Conservation (phyloP, 1,140 invertebrate species). For the Ephestia elutella region DNA sequence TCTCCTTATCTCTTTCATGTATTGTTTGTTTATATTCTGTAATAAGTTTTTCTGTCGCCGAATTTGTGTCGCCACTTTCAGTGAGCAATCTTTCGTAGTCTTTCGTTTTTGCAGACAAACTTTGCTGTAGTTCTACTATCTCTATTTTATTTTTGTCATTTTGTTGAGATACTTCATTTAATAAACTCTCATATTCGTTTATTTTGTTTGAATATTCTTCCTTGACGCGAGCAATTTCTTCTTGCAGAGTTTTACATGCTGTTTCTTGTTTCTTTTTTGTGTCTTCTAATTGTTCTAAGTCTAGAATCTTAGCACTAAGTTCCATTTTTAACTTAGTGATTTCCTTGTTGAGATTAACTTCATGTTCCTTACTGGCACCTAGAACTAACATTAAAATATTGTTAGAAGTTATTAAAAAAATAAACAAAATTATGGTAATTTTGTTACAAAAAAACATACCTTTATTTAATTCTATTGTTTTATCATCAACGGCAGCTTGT, state of each 20-base stretch:
- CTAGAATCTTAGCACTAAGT: conserved; percentile 72
- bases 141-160: conserved; percentile 61
- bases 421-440: neutral
- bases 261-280: conserved; percentile 71
- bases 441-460: conserved; percentile 28
- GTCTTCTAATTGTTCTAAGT: conserved; percentile 68
- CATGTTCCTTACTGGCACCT: conserved; percentile 64
- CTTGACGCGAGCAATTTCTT: conserved; percentile 56
- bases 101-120: conserved; percentile 50
- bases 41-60: conserved; percentile 56
- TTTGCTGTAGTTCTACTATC: conserved; percentile 61
- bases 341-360: conserved; percentile 73
- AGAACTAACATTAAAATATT: conserved; percentile 51
- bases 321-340: conserved; percentile 76
- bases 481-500: conserved; percentile 67
- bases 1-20: conserved; percentile 66
- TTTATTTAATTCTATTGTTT: conserved; percentile 68
- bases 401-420: neutral
- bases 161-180: conserved; percentile 62
- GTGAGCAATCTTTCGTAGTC: conserved; percentile 59
- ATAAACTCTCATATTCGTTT: conserved; percentile 64
- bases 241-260: conserved; percentile 55
- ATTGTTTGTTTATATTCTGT: conserved; percentile 64
- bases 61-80: conserved; percentile 39
- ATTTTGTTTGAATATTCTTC: conserved; percentile 58